phyloP scores from a whole-genome alignment of 1,140 invertebrate genomes.

The Trichonephila clavata region DNA sequence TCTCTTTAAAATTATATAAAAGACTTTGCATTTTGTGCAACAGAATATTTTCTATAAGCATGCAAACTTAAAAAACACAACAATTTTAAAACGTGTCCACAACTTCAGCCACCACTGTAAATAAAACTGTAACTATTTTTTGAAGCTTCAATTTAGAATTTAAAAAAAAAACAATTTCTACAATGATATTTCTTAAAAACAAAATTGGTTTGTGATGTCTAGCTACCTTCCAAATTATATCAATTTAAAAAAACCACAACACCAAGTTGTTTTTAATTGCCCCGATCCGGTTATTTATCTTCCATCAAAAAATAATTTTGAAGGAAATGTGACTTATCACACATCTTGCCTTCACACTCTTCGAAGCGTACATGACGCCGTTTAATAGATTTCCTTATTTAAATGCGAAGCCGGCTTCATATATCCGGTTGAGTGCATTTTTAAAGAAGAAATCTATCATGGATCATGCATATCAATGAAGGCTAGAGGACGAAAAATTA shows the following conservation, averaged over 20 bases:
- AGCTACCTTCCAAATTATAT: not conserved
- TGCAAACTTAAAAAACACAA: too few species aligned
- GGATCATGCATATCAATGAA: slow-evolving; percentile 4
- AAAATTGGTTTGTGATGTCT: too few species aligned
- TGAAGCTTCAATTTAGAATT: too few species aligned
- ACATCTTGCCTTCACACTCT: not conserved
- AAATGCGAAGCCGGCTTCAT: not conserved
- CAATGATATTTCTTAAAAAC: too few species aligned
- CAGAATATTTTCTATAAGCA: too few species aligned
- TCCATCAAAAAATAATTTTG: not conserved
- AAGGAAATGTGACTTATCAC: not conserved
- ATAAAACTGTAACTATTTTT: too few species aligned
- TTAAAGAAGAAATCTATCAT: not conserved
- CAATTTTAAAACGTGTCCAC: too few species aligned
- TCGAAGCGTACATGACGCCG: not conserved
- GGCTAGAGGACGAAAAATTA: not conserved
- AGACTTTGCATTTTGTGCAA: too few species aligned
- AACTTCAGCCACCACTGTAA: too few species aligned
- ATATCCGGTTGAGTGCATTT: not conserved
- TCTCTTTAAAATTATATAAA: too few species aligned
- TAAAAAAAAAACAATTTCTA: too few species aligned
- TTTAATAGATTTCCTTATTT: not conserved
- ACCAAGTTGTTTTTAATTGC: not conserved
- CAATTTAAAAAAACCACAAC: not conserved
- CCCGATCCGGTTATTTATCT: not conserved